Conservation (phyloP, 2,888 invertebrate genomes). For the Aquatica leii region DNA sequence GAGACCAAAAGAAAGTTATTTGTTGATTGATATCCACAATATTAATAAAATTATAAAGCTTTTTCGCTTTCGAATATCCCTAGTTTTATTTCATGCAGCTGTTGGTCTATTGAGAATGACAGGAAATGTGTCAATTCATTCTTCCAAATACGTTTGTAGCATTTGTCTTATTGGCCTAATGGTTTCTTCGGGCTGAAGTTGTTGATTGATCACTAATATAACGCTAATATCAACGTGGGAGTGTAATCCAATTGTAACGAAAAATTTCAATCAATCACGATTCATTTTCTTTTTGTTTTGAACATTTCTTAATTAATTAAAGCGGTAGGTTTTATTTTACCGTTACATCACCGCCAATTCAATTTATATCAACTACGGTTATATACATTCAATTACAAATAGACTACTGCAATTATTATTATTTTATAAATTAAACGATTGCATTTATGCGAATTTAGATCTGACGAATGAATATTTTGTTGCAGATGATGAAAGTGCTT, state of each 20-base stretch:
- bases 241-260: neutral
- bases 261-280: neutral
- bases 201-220: conserved; percentile 29
- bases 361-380: too few species aligned
- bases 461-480: neutral
- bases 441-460: too few species aligned
- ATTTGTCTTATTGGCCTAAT: conserved; percentile 22
- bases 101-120: conserved; percentile 18
- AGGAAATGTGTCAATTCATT: conserved; percentile 18
- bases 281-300: conserved; percentile 3
- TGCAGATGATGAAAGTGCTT: conserved; percentile 80
- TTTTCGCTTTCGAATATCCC: conserved; percentile 27
- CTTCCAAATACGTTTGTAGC: conserved; percentile 12
- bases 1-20: neutral
- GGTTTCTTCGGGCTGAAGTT: conserved; percentile 1
- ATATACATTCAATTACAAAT: too few species aligned
- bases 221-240: neutral
- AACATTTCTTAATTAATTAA: too few species aligned
- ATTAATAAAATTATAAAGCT: conserved; percentile 35
- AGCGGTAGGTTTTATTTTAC: too few species aligned
- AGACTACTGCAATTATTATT: too few species aligned
- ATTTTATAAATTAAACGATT: too few species aligned
- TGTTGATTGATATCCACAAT: conserved; percentile 26
- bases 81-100: conserved; percentile 25
- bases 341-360: too few species aligned